A percentile compares a stretch with the other conserved stretches of the same genome.
Conservation (phyloP, 2,888 invertebrate species). For the Trileptium ribeirensis region DNA sequence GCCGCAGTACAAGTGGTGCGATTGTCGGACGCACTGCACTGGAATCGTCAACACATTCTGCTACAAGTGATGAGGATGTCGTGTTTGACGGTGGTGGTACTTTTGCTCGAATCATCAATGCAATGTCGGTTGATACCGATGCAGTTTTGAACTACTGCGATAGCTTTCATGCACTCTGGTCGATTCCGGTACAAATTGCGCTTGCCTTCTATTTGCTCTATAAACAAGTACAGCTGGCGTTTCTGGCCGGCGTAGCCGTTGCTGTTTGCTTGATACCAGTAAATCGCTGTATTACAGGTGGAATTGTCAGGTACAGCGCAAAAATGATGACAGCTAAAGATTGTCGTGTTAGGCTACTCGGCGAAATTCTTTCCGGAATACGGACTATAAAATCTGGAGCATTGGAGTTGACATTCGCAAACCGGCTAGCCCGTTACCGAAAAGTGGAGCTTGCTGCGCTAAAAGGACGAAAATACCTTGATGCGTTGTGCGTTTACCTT, state of each 20-base stretch:
- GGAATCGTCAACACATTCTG: not conserved
- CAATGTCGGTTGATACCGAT: slow-evolving; percentile 92
- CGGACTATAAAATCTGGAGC: slow-evolving; percentile 81
- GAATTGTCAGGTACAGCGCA: slow-evolving; percentile 74
- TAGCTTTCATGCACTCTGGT: slow-evolving; percentile 93
- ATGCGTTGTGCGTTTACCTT: slow-evolving; percentile 93
- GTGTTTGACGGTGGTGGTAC: no score
- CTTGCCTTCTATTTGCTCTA: slow-evolving; percentile 76
- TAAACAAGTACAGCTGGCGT: slow-evolving; percentile 70
- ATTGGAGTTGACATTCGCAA: slow-evolving; percentile 79
- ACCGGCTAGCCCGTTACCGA: slow-evolving; percentile 42
- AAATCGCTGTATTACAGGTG: slow-evolving; percentile 77
- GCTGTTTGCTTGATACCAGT: slow-evolving; percentile 81
- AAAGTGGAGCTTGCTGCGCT: slow-evolving; percentile 52
- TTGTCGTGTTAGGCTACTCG: slow-evolving; percentile 64
- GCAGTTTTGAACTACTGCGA: slow-evolving; percentile 89
- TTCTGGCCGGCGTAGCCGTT: slow-evolving; percentile 79
- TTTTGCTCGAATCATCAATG: slow-evolving; percentile 83
- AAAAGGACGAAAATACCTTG: slow-evolving; percentile 77
- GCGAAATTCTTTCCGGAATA: slow-evolving; percentile 78
- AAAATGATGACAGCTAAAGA: slow-evolving; percentile 87
- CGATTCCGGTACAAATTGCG: slow-evolving; percentile 79
- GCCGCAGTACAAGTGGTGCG: no score
- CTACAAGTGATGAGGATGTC: no score
- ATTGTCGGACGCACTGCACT: slow-evolving; percentile 21